phyloP scores from a whole-genome alignment of 2,888 invertebrate genomes.

The Hydrotaea diabolus region DNA sequence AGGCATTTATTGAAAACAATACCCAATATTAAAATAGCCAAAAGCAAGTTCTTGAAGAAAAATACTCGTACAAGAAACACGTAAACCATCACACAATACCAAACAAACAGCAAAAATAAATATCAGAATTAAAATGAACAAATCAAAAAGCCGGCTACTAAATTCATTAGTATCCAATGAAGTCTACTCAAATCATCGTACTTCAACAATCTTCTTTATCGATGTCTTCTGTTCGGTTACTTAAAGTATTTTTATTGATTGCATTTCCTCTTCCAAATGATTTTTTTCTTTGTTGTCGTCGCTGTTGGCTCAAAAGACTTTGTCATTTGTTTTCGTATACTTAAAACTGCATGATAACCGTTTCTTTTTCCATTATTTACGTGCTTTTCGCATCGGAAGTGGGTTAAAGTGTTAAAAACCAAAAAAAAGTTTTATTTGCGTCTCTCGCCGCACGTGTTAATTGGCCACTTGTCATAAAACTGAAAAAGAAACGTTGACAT shows the following conservation, averaged over 20 bases:
- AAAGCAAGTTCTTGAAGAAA: slow-evolving; percentile 48
- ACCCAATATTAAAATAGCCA: slow-evolving; percentile 63
- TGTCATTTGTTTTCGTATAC: background rate
- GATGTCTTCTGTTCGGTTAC: background rate
- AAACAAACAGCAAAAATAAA: background rate
- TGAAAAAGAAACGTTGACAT: slow-evolving; percentile 9
- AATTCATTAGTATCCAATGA: slow-evolving; percentile 20
- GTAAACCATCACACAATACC: slow-evolving; percentile 14
- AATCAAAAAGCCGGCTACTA: slow-evolving; percentile 7
- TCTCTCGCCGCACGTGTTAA: slow-evolving; percentile 42
- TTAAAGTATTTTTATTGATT: background rate
- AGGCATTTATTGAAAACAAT: slow-evolving; percentile 42
- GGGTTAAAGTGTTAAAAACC: slow-evolving; percentile 65
- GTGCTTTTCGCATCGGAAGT: slow-evolving; percentile 67
- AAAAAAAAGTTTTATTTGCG: slow-evolving; percentile 26
- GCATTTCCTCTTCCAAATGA: background rate
- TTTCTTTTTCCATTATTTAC: slow-evolving; percentile 40
- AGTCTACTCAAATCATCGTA: slow-evolving; percentile 13
- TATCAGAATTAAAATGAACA: slow-evolving; percentile 10
- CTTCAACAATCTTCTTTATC: background rate
- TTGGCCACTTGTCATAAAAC: slow-evolving; percentile 58
- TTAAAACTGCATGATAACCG: slow-evolving; percentile 54
- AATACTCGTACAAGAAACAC: slow-evolving; percentile 4
- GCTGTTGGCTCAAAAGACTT: background rate
- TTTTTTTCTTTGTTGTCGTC: background rate